Evolutionary conservation across 1,140 invertebrate genomes (phyloP), one percentile per base, ranked within the genome.

Genomic region (Bactericera cockerelli): DNA sequence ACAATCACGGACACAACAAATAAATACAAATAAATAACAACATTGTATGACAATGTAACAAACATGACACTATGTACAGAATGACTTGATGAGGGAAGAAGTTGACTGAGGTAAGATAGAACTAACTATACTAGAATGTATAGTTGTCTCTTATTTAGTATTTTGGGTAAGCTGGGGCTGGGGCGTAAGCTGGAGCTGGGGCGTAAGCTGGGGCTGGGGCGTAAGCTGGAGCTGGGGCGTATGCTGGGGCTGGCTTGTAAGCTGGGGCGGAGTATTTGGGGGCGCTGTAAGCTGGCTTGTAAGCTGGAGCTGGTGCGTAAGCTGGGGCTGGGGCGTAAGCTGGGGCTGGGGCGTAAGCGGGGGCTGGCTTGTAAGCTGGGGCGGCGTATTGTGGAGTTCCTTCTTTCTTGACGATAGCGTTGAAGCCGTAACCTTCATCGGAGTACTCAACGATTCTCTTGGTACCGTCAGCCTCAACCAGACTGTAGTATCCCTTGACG

Each of bases 391-490:
- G 11, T 28, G n/a, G 28, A 26, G 60, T 31, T 10, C 56, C 61
- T 49, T 61, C 63, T 39, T 64, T 64, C 59, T 63, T 61, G 24
- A 66, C 65, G 19, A 66, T 59, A 1, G 65, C 65, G 39, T 66
- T 63, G 65, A 68, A 68, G 49, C 67, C 67, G 42, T 66, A 71
- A 67, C 62, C 68, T 60, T 68, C 65, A 31, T 69, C 69, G 59
- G 63, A 66, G 66, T 73, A 72, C 38, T 73, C 66, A 2, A 74
- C 72, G 38, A 76, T 77, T 26, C 75, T 71, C 65, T 77, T 78
- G 1, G 74, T 74, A n/a, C 80, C 77, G 1, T 80, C 74, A 2
- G 79, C 73, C 60, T 75, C 74, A 0, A 75, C 71, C 1, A 75
- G 68, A 21, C 36, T 63, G 31, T 65, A 60, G 21, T 19, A 33